These are phyloP conservation scores for Pseudomyrmex flavicornis DNA, from an alignment of 1,140 invertebrate genomes.

Conservation along the genomic window DNA sequence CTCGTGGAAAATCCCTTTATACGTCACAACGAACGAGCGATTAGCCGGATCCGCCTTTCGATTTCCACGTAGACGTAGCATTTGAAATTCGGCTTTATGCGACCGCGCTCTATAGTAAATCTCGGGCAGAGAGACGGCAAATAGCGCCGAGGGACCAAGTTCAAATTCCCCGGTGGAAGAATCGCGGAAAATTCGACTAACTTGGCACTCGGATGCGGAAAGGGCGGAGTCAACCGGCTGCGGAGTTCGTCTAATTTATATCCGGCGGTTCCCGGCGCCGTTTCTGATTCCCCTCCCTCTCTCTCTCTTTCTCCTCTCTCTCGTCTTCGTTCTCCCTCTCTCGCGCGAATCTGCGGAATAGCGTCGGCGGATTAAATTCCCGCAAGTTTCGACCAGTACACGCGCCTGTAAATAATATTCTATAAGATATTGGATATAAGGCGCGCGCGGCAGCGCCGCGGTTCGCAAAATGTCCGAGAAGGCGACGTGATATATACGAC, in stretches of 20 bases:
- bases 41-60: constrained; percentile 56
- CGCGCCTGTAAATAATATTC: constrained; percentile 73
- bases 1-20: constrained; percentile 21
- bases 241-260: constrained; percentile 76
- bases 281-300: neutral
- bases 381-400: constrained; percentile 64
- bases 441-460: constrained; percentile 28
- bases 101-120: constrained; percentile 57
- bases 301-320: no score
- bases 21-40: constrained; percentile 40
- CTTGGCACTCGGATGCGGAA: constrained; percentile 75
- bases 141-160: constrained; percentile 63
- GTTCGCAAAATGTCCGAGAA: constrained; percentile 4
- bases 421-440: constrained; percentile 68
- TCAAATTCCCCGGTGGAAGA: constrained; percentile 71
- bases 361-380: constrained; percentile 67
- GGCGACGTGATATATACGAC: constrained; percentile 65
- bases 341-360: constrained; percentile 28
- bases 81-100: constrained; percentile 39
- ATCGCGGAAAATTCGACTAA: constrained; percentile 76
- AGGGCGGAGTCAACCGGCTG: constrained; percentile 72
- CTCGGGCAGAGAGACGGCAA: constrained; percentile 35
- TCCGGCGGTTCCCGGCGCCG: constrained; percentile 62
- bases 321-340: no score
- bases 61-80: constrained; percentile 49